These are phyloP conservation scores for Venustaconcha ellipsiformis DNA, from an alignment of 1,140 invertebrate genomes.

Conservation along the genomic window DNA sequence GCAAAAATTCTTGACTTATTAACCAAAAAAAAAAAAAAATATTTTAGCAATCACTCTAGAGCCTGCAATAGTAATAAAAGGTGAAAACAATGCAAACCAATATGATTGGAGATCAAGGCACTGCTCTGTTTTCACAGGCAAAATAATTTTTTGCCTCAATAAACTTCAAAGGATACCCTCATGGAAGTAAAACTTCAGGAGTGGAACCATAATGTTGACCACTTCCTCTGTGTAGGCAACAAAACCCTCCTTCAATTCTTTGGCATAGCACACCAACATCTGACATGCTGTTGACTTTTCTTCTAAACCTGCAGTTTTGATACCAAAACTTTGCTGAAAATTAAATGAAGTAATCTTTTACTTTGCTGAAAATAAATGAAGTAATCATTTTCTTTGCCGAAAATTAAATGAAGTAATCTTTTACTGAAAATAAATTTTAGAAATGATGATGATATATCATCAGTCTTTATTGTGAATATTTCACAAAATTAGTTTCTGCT, in stretches of 20 bases:
- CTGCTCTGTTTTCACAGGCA: neutral
- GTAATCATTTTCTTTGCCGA: too few species aligned
- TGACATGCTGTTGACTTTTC: constrained; percentile 99
- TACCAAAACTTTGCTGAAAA: constrained; percentile 74
- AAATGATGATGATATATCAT: too few species aligned
- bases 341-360: too few species aligned
- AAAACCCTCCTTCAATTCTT: constrained; percentile 97
- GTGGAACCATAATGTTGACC: constrained; percentile 90
- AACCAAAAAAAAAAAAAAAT: neutral
- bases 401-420: too few species aligned
- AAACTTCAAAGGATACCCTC: constrained; percentile 76
- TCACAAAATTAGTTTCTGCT: too few species aligned
- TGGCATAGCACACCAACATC: constrained; percentile 98
- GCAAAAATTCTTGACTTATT: neutral
- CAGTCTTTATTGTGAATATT: too few species aligned
- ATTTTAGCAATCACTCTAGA: neutral
- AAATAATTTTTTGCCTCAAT: neutral
- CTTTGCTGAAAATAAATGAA: too few species aligned
- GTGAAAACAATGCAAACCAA: neutral
- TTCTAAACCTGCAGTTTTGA: constrained; percentile 83
- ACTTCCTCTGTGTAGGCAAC: constrained; percentile 94
- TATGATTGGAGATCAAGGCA: neutral
- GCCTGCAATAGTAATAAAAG: too few species aligned
- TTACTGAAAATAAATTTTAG: too few species aligned
- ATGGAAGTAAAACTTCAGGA: constrained; percentile 99